These are phyloP conservation scores for Rotaria magnacalcarata DNA, from an alignment of 2,888 invertebrate genomes.

Conservation along the genomic window DNA sequence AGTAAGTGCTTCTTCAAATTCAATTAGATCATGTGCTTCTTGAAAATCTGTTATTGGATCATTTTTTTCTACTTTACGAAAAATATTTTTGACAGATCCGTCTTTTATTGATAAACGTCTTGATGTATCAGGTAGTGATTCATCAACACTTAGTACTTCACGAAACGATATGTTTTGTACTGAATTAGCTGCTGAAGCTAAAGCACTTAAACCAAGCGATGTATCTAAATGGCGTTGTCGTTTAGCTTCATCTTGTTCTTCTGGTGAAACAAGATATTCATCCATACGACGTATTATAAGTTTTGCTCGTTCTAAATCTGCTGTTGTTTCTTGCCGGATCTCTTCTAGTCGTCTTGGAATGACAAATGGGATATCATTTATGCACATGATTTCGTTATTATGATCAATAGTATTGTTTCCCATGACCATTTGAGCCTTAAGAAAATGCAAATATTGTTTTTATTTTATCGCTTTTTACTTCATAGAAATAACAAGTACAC, in stretches of 20 bases:
- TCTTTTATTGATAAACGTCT: not conserved
- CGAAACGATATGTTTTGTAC: constrained; percentile 5
- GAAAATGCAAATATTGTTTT: not conserved
- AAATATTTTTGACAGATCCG: not conserved
- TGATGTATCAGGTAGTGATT: not conserved
- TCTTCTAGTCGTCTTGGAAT: constrained; percentile 21
- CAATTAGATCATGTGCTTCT: constrained; percentile 27
- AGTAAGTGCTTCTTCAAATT: not conserved
- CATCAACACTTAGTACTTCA: constrained; percentile 31
- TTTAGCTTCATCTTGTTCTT: not conserved
- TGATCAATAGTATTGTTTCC: not conserved
- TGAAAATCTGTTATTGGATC: constrained; percentile 26
- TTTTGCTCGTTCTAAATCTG: not conserved
- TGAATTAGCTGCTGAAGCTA: not conserved
- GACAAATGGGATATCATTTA: constrained; percentile 32
- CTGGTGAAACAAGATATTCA: not conserved
- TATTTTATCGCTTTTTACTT: not conserved
- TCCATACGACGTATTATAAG: not conserved
- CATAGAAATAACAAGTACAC: not conserved
- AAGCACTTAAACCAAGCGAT: not conserved
- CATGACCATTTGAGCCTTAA: not conserved
- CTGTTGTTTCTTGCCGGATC: not conserved
- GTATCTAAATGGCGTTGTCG: not conserved
- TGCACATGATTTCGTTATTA: not conserved
- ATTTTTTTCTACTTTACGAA: not conserved